Conservation (phyloP, 2,797 vertebrate species). For the Tenualosa ilisha region DNA sequence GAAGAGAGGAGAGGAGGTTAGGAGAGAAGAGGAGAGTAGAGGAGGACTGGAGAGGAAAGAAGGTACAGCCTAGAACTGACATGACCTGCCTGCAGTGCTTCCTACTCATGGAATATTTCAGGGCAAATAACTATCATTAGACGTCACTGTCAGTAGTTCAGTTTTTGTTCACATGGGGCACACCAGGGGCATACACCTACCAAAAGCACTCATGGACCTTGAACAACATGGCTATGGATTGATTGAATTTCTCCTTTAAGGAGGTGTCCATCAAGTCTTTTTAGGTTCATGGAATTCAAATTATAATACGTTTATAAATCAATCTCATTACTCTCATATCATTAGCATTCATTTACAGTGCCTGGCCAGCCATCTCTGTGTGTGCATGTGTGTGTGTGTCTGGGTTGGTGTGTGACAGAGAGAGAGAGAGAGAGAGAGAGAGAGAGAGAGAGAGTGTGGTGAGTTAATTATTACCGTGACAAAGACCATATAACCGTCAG, state of each 20-base stretch:
- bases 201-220: too few species aligned
- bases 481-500: background rate
- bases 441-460: background rate
- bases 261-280: too few species aligned
- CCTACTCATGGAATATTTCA: too few species aligned
- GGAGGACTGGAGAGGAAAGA: background rate
- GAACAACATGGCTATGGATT: too few species aligned
- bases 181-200: too few species aligned
- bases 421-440: background rate
- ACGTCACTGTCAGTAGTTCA: too few species aligned
- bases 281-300: background rate
- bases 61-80: background rate
- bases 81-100: background rate
- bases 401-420: background rate
- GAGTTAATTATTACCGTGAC: background rate
- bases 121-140: too few species aligned
- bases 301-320: too few species aligned
- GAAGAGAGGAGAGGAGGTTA: background rate
- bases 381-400: background rate
- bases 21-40: too few species aligned
- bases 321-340: too few species aligned
- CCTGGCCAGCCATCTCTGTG: background rate
- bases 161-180: too few species aligned
- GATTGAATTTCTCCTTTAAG: too few species aligned
- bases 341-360: background rate